Evolutionary conservation across 1,140 invertebrate genomes (phyloP), one percentile per base, ranked within the genome.

Genomic region (Rhagoletis pomonella): DNA sequence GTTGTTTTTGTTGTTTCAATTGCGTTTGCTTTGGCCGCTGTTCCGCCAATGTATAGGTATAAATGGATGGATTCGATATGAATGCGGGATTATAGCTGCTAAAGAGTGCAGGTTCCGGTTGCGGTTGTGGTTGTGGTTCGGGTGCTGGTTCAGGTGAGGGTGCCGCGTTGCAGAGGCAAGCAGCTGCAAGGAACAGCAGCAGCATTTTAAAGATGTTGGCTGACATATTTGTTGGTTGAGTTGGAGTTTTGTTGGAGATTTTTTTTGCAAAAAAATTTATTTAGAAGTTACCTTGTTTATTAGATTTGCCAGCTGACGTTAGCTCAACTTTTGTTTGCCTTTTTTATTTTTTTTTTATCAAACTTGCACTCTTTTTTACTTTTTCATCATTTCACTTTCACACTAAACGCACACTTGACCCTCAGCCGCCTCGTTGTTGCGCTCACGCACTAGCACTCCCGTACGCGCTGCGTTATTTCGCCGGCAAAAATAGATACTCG

Each of bases 11-110:
- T 44, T 88, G 88, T 77, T 87, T 88, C 19, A 62, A 65, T 58
- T 88, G 88, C 12, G 65, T 65, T 58, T 89, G 89, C 39, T 88
- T 87, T 50, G 67, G 89, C 55, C 89, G 88, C n/a, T 77, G 87
- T 50, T 86, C 69, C 6, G 84, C 84, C 44, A 88, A 19, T 10
- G 87, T 88, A n/a, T 88, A 88, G 7, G 29, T 86, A 39, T 88
- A 88, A 50, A 88, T 86, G 42, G 85, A 65, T 47, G 87, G 87
- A 87, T 86, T 88, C n/a, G 85, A 84, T 55, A 88, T 81, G 77
- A 86, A 88, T 64, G 69, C 77, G 58, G 47, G 58, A 39, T 81
- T 64, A 4, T 81, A 84, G 42, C 59, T 84, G n/a, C 58, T 81
- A 17, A 55, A 62, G 44, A 58, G 58, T 55, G 62, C 69, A 42